phyloP scores from a whole-genome alignment of 2,113 vertebrate species.

The Nibea coibor region DNA sequence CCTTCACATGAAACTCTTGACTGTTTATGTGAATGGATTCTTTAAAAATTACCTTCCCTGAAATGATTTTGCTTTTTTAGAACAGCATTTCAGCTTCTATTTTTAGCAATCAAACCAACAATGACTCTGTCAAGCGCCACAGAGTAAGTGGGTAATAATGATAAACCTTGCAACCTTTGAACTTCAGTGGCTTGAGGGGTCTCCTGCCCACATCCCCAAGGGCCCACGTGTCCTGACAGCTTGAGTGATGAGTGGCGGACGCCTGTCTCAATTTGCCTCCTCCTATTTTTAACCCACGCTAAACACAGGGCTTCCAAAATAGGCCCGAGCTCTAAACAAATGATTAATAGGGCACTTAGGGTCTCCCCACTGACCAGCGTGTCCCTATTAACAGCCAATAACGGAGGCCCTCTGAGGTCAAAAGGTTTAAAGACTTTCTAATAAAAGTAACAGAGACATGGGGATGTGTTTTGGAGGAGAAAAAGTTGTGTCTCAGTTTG shows the following conservation, averaged over 20 bases:
- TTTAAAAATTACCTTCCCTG: constrained; percentile 12
- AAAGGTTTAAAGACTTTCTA: constrained; percentile 93
- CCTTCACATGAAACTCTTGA: constrained; percentile 34
- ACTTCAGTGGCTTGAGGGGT: constrained; percentile 74
- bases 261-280: constrained; percentile 73
- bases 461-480: constrained; percentile 78
- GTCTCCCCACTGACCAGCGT: constrained; percentile 88
- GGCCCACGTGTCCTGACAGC: constrained; percentile 76
- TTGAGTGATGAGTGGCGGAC: constrained; percentile 74
- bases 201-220: constrained; percentile 66
- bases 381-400: constrained; percentile 92
- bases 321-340: constrained; percentile 88
- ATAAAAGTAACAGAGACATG: constrained; percentile 88
- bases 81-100: constrained; percentile 25
- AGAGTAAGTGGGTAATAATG: constrained; percentile 71
- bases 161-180: constrained; percentile 78
- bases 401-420: constrained; percentile 87
- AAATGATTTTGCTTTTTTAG: constrained; percentile 17
- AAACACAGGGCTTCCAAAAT: constrained; percentile 89
- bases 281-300: constrained; percentile 94
- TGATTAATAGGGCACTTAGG: constrained; percentile 90
- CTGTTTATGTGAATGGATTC: constrained; percentile 44
- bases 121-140: constrained; percentile 49
- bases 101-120: constrained; percentile 50
- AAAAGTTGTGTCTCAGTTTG: constrained; percentile 86